Evolutionary conservation across 2,113 vertebrate genomes (phyloP).

Genomic region (Albula glossodonta): DNA sequence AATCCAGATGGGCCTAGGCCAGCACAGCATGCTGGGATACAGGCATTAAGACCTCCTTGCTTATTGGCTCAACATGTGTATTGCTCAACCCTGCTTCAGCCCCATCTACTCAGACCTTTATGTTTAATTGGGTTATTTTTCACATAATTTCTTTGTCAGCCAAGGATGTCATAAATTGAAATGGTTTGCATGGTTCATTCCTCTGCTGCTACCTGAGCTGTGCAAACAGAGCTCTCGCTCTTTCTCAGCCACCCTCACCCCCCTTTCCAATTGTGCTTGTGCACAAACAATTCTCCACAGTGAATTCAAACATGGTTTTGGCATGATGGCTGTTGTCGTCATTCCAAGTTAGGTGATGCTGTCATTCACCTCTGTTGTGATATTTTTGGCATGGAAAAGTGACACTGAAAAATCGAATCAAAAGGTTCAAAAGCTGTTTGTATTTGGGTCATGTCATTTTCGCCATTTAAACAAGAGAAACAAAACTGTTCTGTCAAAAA

Average conservation of each 20-base stretch:
- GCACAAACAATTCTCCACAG: too few species aligned
- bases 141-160: not conserved
- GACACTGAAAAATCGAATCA: too few species aligned
- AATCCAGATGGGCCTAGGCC: not conserved
- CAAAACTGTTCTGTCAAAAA: too few species aligned
- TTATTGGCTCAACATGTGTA: not conserved
- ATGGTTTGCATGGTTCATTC: not conserved
- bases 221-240: not conserved
- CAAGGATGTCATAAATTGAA: not conserved
- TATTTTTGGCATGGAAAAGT: too few species aligned
- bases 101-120: not conserved
- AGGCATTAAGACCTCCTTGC: not conserved
- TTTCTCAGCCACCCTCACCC: not conserved
- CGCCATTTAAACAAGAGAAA: too few species aligned
- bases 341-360: too few species aligned
- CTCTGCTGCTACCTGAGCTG: not conserved
- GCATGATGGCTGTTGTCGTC: too few species aligned
- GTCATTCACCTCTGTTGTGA: too few species aligned
- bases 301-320: too few species aligned
- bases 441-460: too few species aligned
- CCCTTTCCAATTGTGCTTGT: too few species aligned
- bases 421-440: too few species aligned
- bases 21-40: not conserved
- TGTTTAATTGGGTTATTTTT: not conserved
- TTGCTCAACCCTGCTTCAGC: not conserved